Conservation (phyloP, 1,140 invertebrate genomes). For the Lordiphosa clarofinis region DNA sequence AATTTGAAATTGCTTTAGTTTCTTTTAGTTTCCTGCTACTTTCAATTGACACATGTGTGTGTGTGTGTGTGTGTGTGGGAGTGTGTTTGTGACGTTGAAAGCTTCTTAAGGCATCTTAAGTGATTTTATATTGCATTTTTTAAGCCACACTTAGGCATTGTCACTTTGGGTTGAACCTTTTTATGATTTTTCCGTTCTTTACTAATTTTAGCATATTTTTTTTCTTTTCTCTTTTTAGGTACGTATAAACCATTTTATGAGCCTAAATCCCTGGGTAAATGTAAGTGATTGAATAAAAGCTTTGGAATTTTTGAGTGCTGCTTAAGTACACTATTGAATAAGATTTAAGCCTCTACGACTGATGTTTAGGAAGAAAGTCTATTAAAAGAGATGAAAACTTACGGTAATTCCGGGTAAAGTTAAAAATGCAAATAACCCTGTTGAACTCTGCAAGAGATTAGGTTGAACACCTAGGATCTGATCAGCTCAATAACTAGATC, state of each 20-base stretch:
- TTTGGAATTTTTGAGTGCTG: slow-evolving; percentile 1
- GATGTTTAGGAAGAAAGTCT: too few relatives aligned
- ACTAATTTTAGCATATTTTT: slow-evolving; percentile 40
- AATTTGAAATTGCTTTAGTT: slow-evolving; percentile 73
- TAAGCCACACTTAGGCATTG: slow-evolving; percentile 47
- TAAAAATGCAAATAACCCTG: too few relatives aligned
- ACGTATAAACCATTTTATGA: slow-evolving; percentile 54
- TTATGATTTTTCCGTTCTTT: slow-evolving; percentile 2
- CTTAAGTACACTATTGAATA: too few relatives aligned
- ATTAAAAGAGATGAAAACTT: too few relatives aligned
- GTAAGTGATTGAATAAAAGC: slow-evolving; percentile 21
- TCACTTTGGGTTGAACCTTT: slow-evolving; percentile 27
- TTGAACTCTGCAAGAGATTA: too few relatives aligned
- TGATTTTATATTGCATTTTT: slow-evolving; percentile 61
- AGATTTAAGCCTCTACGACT: too few relatives aligned
- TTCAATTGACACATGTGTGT: slow-evolving; percentile 25
- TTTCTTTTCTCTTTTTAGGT: slow-evolving; percentile 46
- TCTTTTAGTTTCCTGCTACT: slow-evolving; percentile 37
- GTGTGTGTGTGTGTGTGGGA: slow-evolving; percentile 19
- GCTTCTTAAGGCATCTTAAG: slow-evolving; percentile 46
- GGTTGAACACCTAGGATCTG: too few relatives aligned
- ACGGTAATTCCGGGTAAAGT: too few relatives aligned
- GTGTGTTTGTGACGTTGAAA: slow-evolving; percentile 40
- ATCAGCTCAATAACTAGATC: too few relatives aligned
- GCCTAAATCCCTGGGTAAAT: slow-evolving; percentile 15